Evolutionary conservation across 2,113 vertebrate genomes (phyloP).

Genomic region (Tetrao urogallus): DNA sequence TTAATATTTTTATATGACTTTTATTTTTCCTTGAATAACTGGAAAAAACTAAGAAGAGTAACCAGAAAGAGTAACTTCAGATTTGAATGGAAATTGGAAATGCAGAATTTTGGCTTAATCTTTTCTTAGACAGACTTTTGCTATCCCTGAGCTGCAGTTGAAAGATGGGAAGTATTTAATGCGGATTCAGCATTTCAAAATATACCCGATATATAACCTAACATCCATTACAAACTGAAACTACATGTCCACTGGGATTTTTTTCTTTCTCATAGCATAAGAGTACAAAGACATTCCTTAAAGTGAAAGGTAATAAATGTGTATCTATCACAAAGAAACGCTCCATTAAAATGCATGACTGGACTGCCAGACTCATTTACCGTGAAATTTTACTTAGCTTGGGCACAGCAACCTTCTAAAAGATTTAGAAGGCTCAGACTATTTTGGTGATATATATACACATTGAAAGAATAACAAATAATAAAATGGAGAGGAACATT

Average conservation of each 20-base stretch:
- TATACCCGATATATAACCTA: not conserved
- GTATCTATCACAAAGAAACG: not conserved
- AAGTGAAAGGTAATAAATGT: constrained; percentile 10
- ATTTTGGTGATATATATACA: not conserved
- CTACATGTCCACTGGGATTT: not conserved
- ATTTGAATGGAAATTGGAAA: not conserved
- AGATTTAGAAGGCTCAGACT: not conserved
- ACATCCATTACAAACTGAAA: not conserved
- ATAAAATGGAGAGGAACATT: not conserved
- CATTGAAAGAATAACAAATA: constrained; percentile 7
- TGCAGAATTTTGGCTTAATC: not conserved
- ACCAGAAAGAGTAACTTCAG: not conserved
- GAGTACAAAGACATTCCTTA: not conserved
- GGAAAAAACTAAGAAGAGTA: not conserved
- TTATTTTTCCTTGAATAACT: not conserved
- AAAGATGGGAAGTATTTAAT: not conserved
- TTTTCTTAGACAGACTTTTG: not conserved
- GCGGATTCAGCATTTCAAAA: not conserved
- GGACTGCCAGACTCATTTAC: not conserved
- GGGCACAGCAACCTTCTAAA: not conserved
- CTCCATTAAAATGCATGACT: not conserved
- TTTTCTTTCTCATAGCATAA: not conserved
- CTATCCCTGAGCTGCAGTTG: not conserved
- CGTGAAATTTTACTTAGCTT: not conserved
- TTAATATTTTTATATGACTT: not conserved